Percentiles rank a stretch among this genome's conserved stretches.
Evolutionary conservation across 1,140 invertebrate genomes (phyloP).

Genomic region (Trachymyrmex cornetzi): DNA sequence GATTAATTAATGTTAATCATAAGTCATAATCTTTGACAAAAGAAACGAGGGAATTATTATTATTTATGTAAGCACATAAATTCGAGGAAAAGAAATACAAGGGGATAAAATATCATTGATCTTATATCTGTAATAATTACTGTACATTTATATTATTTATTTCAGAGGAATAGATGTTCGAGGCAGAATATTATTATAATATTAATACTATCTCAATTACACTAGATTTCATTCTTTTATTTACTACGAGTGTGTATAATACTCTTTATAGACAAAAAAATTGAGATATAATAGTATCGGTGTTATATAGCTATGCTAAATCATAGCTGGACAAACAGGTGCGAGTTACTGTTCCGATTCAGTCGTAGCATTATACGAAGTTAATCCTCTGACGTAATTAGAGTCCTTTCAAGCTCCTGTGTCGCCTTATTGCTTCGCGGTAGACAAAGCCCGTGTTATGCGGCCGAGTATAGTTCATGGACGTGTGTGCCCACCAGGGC

Average conservation of each 20-base stretch:
- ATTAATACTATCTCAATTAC: background rate
- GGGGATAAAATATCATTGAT: background rate
- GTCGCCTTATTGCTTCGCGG: conserved; percentile 50
- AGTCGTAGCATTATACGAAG: conserved; percentile 53
- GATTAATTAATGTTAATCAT: conserved; percentile 53
- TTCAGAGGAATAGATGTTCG: background rate
- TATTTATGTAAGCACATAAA: background rate
- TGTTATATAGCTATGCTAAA: background rate
- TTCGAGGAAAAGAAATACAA: background rate
- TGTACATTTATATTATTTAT: conserved; percentile 8
- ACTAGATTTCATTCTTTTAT: background rate
- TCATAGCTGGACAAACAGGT: background rate
- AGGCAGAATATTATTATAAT: background rate
- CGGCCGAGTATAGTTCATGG: conserved; percentile 12
- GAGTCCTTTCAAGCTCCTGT: conserved; percentile 52
- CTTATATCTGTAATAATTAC: background rate
- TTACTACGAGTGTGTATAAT: background rate
- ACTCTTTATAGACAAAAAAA: background rate
- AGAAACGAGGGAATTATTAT: background rate
- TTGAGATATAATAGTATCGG: background rate
- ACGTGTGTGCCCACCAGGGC: conserved; percentile 25
- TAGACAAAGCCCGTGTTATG: conserved; percentile 66
- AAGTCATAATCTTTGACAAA: background rate
- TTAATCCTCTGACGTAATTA: conserved; percentile 71
- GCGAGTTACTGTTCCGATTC: conserved; percentile 11